Base-by-base conservation (phyloP, 2,888 invertebrate genomes). In the Limenitis camilla region DNA sequence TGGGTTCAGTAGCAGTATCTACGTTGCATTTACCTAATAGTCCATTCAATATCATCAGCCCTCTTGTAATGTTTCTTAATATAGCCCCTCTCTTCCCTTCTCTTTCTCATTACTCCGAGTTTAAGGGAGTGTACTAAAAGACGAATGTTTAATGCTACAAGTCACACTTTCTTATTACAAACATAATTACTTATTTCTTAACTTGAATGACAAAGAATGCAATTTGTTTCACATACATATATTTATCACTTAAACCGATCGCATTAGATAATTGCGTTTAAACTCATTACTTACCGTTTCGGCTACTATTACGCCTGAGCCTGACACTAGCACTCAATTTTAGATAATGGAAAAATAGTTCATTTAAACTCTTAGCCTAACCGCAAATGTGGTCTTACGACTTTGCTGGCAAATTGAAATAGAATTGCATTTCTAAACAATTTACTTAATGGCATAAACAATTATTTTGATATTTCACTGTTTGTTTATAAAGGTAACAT, bases 271-370 rank as follows among this genome's bases (percentile, higher is more conserved):
- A 52, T 52, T n/a, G 27, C 10, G 11, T 7, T 38, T 29, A 33
- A 27, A 28, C 38, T 43, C 40, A 52, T 55, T 48, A 58, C 33
- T 46, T 46, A 36, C 38, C 11, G 31, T 42, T 52, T 36, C 28
- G 28, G 6, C 29, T 46, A 47, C 36, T 47, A 52, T 32, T 31
- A 31, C n/a, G 11, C 29, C 51, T 46, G 28, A 36, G 47, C 49
- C 40, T 30, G 51, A 46, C 49, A 47, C 52, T 32, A 48, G 42
- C 40, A 49, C 29, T 41, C 53, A 58, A 55, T 58, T 59, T 61
- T 48, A 57, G 50, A 49, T 47, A 57, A 60, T 59, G 53, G 46
- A 60, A 62, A 60, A 60, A 61, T 52, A 56, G 53, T 53, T 58
- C 52, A 58, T 58, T 55, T 52, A 36, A 56, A 58, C 53, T 53